Evolutionary conservation across 2,888 invertebrate species (phyloP).

Genomic region (Tenthredo mesomela): DNA sequence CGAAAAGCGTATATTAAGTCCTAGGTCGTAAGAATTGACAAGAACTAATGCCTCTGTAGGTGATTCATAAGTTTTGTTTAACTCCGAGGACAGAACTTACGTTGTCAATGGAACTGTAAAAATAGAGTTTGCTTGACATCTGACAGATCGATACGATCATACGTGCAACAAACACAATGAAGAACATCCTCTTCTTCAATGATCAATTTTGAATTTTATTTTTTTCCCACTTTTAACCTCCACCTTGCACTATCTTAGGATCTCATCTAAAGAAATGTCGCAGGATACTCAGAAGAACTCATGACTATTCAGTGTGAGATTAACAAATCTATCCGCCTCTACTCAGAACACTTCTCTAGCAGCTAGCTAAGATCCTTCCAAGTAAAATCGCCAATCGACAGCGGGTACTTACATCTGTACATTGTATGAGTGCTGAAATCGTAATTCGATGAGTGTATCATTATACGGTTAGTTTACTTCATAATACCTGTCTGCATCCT

Average conservation of each 20-base stretch:
- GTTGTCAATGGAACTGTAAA: conserved; percentile 41
- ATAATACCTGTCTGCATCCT: conserved; percentile 21
- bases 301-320: background rate
- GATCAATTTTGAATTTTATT: background rate
- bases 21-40: background rate
- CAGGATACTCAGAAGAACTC: background rate
- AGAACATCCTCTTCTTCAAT: background rate
- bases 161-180: background rate
- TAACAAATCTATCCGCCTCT: background rate
- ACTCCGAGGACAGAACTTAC: conserved; percentile 17
- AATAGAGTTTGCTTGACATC: conserved; percentile 11
- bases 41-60: conserved; percentile 19
- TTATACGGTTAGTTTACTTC: conserved; percentile 39
- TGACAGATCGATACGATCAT: background rate
- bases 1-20: background rate
- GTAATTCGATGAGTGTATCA: conserved; percentile 44
- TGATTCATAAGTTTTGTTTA: conserved; percentile 41
- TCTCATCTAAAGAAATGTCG: background rate
- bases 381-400: conserved; percentile 5
- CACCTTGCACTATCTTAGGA: background rate
- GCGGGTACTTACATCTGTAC: background rate
- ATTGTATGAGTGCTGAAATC: conserved; percentile 21
- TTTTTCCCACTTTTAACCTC: background rate
- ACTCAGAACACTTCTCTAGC: background rate
- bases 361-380: background rate